Evolutionary conservation across 2,113 vertebrate genomes (phyloP).

Genomic region (Fulica atra): DNA sequence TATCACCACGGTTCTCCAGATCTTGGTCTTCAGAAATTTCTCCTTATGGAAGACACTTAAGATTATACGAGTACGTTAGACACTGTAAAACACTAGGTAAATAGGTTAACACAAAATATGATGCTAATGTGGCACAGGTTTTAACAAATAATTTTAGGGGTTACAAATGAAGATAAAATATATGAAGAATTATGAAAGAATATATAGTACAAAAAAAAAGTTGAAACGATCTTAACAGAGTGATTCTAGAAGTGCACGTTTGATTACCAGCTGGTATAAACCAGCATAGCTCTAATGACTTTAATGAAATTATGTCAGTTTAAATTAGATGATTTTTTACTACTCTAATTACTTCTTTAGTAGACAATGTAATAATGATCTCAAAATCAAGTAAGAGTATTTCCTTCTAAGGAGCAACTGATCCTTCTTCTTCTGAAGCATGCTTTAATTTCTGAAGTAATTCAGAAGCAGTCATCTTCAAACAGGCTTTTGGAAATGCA

Average conservation of each 20-base stretch:
- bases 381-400: neutral
- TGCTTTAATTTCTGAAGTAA: neutral
- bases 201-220: neutral
- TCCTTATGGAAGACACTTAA: neutral
- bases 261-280: neutral
- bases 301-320: neutral
- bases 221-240: neutral
- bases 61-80: neutral
- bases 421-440: neutral
- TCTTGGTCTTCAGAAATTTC: neutral
- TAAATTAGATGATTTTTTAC: neutral
- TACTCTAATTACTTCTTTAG: neutral
- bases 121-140: neutral
- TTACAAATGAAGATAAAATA: neutral
- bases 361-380: neutral
- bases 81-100: neutral
- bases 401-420: neutral
- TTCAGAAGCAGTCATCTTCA: neutral
- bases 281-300: neutral
- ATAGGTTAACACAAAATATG: neutral
- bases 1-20: neutral
- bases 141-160: neutral
- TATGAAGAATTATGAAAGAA: neutral
- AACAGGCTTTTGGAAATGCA: neutral
- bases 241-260: neutral